Percentiles rank a stretch among this genome's conserved stretches.
Conservation (phyloP, 2,888 invertebrate genomes). For the Drosophila acutilabella region DNA sequence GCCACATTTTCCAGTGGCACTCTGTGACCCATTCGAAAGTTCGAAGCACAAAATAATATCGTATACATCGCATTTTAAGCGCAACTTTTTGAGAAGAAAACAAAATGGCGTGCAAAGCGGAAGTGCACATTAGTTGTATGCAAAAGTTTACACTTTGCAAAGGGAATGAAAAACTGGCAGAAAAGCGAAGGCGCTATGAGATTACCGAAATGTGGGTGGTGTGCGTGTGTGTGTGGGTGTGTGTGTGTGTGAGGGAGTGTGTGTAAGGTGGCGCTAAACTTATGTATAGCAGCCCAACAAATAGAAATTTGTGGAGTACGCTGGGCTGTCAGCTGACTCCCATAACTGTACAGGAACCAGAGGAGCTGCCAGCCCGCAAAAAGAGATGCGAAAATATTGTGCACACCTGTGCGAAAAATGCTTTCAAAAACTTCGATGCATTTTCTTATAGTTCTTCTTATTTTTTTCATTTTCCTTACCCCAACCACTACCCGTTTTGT, state of each 20-base stretch:
- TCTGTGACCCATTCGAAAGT: slow-evolving; percentile 51
- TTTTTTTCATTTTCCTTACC: slow-evolving; percentile 1
- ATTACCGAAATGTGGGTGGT: background rate
- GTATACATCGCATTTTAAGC: slow-evolving; percentile 70
- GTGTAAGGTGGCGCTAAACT: slow-evolving; percentile 42
- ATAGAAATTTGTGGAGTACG: slow-evolving; percentile 70
- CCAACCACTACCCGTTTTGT: slow-evolving; percentile 14
- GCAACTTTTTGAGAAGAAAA: slow-evolving; percentile 58
- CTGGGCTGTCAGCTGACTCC: slow-evolving; percentile 64
- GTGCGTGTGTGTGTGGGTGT: background rate
- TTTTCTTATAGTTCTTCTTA: slow-evolving; percentile 41
- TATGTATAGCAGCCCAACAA: slow-evolving; percentile 65
- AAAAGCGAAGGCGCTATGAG: slow-evolving; percentile 12
- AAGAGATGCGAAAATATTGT: slow-evolving; percentile 71
- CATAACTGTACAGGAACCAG: slow-evolving; percentile 37
- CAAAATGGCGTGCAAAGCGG: slow-evolving; percentile 75
- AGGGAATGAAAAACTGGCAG: slow-evolving; percentile 45
- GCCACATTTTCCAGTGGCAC: slow-evolving; percentile 19
- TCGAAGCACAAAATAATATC: slow-evolving; percentile 74
- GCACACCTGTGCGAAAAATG: slow-evolving; percentile 76
- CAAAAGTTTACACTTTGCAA: slow-evolving; percentile 68
- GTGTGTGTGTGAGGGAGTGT: background rate
- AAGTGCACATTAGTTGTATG: slow-evolving; percentile 80
- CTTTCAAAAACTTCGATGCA: slow-evolving; percentile 74
- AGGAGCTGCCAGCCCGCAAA: slow-evolving; percentile 39